Evolutionary conservation across 2,113 vertebrate genomes (phyloP), one percentile per base, ranked within the genome.

Genomic region (Myiozetetes cayanensis): DNA sequence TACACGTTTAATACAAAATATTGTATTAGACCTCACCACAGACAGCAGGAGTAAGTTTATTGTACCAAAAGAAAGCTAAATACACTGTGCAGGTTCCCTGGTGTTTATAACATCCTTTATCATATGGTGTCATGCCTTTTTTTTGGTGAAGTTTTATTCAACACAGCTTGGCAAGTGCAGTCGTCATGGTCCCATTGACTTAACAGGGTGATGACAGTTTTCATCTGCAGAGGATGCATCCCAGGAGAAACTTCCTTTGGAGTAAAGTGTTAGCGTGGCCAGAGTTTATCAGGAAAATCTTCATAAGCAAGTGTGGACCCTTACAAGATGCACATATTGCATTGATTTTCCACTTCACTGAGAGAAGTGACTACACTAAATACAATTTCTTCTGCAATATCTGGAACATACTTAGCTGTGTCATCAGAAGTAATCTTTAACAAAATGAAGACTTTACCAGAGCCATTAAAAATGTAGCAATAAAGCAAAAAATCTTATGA

Each of bases 381-480:
- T 28, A 12, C 81, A 80, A 39, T 88, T 87, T 62, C 59, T 83
- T 85, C 72, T 62, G 16, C 22, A 90, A 25, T 87, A 39, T 62
- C 67, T 93, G 91, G 59, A 91, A 85, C n/a, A 21, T 14, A 67
- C 66, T 85, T 50, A 79, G 50, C 53, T 85, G 30, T 76, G 20
- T 85, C 78, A 55, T 93, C 37, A 83, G 41, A 85, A 95, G 33
- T 22, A 87, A 85, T 76, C 41, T 82, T 78, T 61, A 67, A 53
- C 50, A 93, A 94, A 91, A 96, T 76, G 31, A 91, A 82, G 53
- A 85, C 72, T 91, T 94, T 87, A 91, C 71, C 53, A 66, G 65
- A 79, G 62, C 55, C 89, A 85, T 91, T 87, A 74, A 82, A 85
- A 89, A 83, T 65, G 44, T 28, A 82, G 58, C 81, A 85, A 62